Conservation (phyloP, 1,140 invertebrate species). For the Tetranychus cinnabarinus region DNA sequence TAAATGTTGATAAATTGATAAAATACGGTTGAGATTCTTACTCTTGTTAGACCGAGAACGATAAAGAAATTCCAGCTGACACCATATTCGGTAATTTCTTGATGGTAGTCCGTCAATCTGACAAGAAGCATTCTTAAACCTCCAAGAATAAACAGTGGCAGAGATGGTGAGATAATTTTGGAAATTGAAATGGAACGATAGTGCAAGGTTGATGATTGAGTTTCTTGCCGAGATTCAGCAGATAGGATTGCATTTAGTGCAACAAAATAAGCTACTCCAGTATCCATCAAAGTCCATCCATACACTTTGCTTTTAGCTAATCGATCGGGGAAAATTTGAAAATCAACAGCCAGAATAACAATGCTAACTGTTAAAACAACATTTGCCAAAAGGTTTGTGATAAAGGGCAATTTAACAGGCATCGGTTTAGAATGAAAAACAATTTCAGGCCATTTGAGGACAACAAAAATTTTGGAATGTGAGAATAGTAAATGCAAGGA, state of each 20-base stretch:
- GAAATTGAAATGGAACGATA: neutral
- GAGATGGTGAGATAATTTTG: conserved; percentile 8
- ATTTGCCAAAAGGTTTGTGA: conserved; percentile 3
- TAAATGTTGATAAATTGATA: too few species aligned
- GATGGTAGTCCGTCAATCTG: conserved; percentile 41
- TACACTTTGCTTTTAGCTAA: conserved; percentile 64
- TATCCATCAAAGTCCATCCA: conserved; percentile 74
- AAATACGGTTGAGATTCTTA: conserved; percentile 10
- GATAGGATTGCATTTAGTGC: conserved; percentile 29
- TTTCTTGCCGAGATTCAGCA: conserved; percentile 4
- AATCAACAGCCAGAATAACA: conserved; percentile 79
- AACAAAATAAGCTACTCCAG: conserved; percentile 70
- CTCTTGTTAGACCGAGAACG: conserved; percentile 57
- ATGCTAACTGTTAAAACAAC: conserved; percentile 19
- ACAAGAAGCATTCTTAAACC: conserved; percentile 30
- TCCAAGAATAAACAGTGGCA: conserved; percentile 33
- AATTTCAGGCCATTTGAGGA: neutral
- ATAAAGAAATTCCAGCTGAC: conserved; percentile 94
- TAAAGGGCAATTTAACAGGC: neutral
- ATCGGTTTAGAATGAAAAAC: neutral
- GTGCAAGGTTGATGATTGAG: neutral
- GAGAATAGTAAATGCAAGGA: neutral
- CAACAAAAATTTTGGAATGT: neutral
- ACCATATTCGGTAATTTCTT: conserved; percentile 74
- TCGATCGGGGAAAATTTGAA: conserved; percentile 50